Evolutionary conservation across 2,797 vertebrate species (phyloP).

Genomic region (Falco naumanni): DNA sequence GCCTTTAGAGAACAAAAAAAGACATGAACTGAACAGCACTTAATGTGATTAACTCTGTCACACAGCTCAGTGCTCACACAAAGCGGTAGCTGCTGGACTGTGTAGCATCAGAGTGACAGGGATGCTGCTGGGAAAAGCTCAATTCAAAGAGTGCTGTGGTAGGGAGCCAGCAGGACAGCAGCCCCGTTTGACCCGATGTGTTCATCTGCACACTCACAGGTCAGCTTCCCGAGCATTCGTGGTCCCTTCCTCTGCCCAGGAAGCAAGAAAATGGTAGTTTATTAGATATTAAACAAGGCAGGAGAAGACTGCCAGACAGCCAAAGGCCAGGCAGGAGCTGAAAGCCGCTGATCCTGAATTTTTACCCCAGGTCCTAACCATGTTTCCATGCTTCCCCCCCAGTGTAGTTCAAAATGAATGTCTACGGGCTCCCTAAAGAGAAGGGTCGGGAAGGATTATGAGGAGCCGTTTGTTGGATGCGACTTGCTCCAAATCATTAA

Average conservation of each 20-base stretch:
- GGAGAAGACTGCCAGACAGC: background rate
- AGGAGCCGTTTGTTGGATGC: background rate
- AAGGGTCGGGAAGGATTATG: background rate
- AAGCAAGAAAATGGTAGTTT: background rate
- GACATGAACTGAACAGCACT: background rate
- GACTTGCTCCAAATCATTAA: background rate
- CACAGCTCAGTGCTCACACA: constrained; percentile 39
- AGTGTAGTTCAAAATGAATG: background rate
- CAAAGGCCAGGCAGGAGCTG: background rate
- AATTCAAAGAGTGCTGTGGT: background rate
- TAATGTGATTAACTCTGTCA: constrained; percentile 52
- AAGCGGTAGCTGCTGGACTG: constrained; percentile 18
- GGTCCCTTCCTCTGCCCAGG: background rate
- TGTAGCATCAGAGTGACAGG: background rate
- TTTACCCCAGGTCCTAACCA: background rate
- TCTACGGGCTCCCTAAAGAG: background rate
- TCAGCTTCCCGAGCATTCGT: background rate
- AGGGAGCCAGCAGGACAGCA: background rate
- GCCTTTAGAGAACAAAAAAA: constrained; percentile 53
- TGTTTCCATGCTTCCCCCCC: background rate
- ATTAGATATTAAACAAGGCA: background rate
- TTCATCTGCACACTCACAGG: background rate
- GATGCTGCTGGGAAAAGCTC: background rate
- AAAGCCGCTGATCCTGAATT: background rate
- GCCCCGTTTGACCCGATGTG: accelerated